These are phyloP conservation scores for Tachina lurida DNA, from an alignment of 2,888 invertebrate species.

Conservation along the genomic window DNA sequence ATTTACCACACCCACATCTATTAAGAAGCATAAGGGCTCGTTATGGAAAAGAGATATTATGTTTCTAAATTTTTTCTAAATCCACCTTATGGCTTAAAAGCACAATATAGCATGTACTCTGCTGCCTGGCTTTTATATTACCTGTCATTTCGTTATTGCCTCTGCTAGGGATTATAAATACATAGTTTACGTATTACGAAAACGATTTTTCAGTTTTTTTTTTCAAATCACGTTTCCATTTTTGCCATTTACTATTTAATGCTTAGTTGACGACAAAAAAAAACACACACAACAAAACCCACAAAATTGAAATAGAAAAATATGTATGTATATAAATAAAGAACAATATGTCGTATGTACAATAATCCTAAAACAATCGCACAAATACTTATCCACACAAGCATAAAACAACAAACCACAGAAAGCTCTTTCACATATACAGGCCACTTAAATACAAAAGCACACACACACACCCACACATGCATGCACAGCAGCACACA, in stretches of 20 bases:
- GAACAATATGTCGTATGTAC: conserved; percentile 47
- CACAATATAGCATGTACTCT: not conserved
- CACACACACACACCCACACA: conserved; percentile 19
- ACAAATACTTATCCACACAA: conserved; percentile 9
- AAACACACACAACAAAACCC: not conserved
- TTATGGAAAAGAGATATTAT: too few relatives aligned
- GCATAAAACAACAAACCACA: conserved; percentile 39
- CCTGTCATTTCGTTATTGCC: conserved; percentile 4
- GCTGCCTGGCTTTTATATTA: conserved; percentile 11
- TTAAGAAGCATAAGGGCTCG: not conserved
- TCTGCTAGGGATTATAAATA: conserved; percentile 5
- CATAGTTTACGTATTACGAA: conserved; percentile 12
- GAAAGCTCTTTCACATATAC: conserved; percentile 19
- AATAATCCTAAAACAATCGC: conserved; percentile 60
- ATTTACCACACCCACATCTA: too few relatives aligned
- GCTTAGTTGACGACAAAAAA: conserved; percentile 45
- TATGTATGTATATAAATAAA: conserved; percentile 52
- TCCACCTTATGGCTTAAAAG: not conserved
- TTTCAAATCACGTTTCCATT: conserved; percentile 49
- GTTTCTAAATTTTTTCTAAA: not conserved
- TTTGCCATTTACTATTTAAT: conserved; percentile 18
- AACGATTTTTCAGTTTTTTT: conserved; percentile 23
- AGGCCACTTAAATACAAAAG: conserved; percentile 31
- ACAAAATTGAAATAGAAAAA: conserved; percentile 30
- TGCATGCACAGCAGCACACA: conserved; percentile 4